Evolutionary conservation across 2,797 vertebrate species (phyloP).

Genomic region (Rhinatrema bivittatum): DNA sequence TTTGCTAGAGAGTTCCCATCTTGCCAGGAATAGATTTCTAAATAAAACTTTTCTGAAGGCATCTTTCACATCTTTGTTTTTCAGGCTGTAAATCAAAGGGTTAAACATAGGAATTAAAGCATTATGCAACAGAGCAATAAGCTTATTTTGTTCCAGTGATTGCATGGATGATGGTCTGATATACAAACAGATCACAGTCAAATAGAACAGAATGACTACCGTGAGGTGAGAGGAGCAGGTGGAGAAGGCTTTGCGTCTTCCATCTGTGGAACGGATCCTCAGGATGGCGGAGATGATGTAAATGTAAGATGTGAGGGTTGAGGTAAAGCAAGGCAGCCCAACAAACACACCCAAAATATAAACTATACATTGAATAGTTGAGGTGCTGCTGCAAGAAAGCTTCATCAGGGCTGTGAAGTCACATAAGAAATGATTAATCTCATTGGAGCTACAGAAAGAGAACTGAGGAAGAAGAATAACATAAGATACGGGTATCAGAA

Average conservation of each 20-base stretch:
- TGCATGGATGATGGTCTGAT: conserved; percentile 20
- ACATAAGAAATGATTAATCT: conserved; percentile 24
- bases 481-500: conserved; percentile 9
- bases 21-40: too few relatives aligned
- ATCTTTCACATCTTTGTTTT: conserved; percentile 11
- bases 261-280: conserved; percentile 18
- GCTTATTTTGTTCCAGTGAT: conserved; percentile 14
- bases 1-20: too few relatives aligned
- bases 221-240: conserved; percentile 29
- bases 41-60: conserved; percentile 3
- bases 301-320: conserved; percentile 22
- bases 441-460: conserved; percentile 8
- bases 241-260: conserved; percentile 24
- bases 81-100: conserved; percentile 20
- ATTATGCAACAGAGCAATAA: too few relatives aligned
- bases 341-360: conserved; percentile 7
- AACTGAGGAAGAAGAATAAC: conserved; percentile 5
- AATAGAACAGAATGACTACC: conserved; percentile 23
- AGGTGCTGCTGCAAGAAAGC: conserved; percentile 13
- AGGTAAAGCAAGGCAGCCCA: neutral
- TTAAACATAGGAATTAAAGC: conserved; percentile 10
- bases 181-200: conserved; percentile 20
- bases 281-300: conserved; percentile 10
- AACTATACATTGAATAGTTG: conserved; percentile 9
- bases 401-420: conserved; percentile 15